phyloP scores from a whole-genome alignment of 2,113 vertebrate genomes.

The Cairina moschata region DNA sequence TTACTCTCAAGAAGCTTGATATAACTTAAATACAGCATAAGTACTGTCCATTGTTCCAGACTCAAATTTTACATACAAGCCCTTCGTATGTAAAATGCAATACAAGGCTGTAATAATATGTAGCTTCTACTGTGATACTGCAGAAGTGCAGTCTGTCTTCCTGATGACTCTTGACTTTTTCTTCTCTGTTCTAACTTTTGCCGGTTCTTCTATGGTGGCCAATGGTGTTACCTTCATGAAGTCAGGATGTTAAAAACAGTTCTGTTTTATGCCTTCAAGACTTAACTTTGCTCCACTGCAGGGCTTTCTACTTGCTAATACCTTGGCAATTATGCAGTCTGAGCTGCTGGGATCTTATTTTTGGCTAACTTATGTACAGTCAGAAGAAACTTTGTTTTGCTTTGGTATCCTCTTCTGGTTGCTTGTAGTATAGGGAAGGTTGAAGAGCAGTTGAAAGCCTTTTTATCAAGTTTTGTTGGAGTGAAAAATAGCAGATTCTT shows the following conservation, averaged over 20 bases:
- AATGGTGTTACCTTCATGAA: background rate
- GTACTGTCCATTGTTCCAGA: background rate
- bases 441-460: background rate
- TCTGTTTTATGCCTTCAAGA: background rate
- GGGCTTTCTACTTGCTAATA: background rate
- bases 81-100: background rate
- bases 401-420: background rate
- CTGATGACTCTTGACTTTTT: background rate
- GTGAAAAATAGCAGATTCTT: background rate
- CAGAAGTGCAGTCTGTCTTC: background rate
- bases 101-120: background rate
- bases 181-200: background rate
- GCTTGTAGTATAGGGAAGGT: background rate
- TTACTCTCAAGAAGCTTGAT: background rate
- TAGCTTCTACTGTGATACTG: background rate
- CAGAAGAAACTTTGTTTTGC: background rate
- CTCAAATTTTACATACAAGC: background rate
- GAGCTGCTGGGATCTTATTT: background rate
- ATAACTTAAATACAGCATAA: background rate
- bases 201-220: fast-evolving
- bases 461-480: fast-evolving
- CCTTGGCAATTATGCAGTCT: background rate
- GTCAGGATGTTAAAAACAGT: fast-evolving
- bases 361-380: background rate
- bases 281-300: background rate